Base-by-base conservation (phyloP, 2,797 vertebrate genomes). In the Gobionotothen gibberifrons region DNA sequence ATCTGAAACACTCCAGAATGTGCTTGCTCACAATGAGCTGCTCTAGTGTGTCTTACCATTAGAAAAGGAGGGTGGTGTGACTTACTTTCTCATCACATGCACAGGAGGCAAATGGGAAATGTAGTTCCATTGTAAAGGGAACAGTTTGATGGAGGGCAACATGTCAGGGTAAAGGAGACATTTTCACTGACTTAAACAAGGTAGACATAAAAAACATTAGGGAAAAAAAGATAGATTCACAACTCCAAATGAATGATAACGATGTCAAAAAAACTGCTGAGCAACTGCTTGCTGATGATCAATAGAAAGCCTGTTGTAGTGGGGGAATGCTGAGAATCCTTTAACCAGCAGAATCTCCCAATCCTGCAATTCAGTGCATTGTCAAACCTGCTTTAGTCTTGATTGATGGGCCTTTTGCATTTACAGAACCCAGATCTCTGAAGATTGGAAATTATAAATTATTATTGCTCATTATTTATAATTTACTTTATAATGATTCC, bases 11-110 rank as follows among this genome's bases (percentile, higher is more conserved):
- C 69, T 85, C 70, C 32, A 74, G 81, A 83, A 72, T 39, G 15
- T 56, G 42, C 26, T 53, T 26, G 11, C 44, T 68, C 15, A 48
- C 14, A 44, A 55, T 59, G 48, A 77, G 49, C 78, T 69, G 72
- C 75, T 89, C 89, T 88, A 90, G 58, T 65, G 62, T 73, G 71
- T 78, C 78, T 90, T 79, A 84, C 63, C 85, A 85, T 78, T 47
- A 76, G 78, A 85, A 83, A 83, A 79, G 63, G 61, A 46, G 54
- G 53, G 66, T 55, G 88, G 90, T 92, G 84, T 88, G 79, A 70
- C 86, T 93, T 92, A 90, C 90, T 85, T 58, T 80, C 68, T 85
- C 72, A 72, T 79, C 71, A 76, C 74, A 74, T 40, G 52, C 75
- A 64, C 62, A 46, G 42, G 66, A 62, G 52, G 29, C 52, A 48